Conservation (phyloP, 1,140 invertebrate genomes). For the Pseudomyrmex flavicornis region DNA sequence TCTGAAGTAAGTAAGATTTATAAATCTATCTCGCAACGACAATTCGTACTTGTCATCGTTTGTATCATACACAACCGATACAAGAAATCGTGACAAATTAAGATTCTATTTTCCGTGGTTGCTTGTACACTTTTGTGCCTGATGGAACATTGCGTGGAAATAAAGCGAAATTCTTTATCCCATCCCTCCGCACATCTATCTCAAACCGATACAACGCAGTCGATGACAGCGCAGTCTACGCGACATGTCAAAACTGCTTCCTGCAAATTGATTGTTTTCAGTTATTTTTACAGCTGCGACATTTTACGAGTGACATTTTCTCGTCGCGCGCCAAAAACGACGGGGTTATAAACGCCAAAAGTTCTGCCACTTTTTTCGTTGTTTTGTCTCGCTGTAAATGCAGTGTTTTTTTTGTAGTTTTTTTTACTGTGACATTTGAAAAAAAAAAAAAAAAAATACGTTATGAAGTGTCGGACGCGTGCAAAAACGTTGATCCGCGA, state of each 20-base stretch:
- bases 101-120: too few species aligned
- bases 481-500: constrained; percentile 28
- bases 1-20: neutral
- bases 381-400: constrained; percentile 20
- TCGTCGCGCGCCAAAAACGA: constrained; percentile 34
- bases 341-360: constrained; percentile 46
- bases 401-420: neutral
- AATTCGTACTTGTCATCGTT: neutral
- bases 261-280: constrained; percentile 54
- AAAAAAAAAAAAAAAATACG: constrained; percentile 8
- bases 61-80: neutral
- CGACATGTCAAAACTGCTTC: constrained; percentile 47
- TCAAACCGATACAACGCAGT: constrained; percentile 20
- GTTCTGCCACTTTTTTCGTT: constrained; percentile 13
- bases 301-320: constrained; percentile 56
- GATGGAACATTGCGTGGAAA: neutral
- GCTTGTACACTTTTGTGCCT: neutral
- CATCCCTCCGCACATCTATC: constrained; percentile 16
- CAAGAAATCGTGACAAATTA: neutral
- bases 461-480: neutral
- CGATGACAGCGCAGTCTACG: constrained; percentile 46
- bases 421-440: neutral
- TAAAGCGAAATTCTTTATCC: constrained; percentile 42
- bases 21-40: neutral
- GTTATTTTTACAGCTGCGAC: constrained; percentile 50